Evolutionary conservation across 2,113 vertebrate genomes (phyloP), one percentile per base, ranked within the genome.

Genomic region (Phalacrocorax carbo): DNA sequence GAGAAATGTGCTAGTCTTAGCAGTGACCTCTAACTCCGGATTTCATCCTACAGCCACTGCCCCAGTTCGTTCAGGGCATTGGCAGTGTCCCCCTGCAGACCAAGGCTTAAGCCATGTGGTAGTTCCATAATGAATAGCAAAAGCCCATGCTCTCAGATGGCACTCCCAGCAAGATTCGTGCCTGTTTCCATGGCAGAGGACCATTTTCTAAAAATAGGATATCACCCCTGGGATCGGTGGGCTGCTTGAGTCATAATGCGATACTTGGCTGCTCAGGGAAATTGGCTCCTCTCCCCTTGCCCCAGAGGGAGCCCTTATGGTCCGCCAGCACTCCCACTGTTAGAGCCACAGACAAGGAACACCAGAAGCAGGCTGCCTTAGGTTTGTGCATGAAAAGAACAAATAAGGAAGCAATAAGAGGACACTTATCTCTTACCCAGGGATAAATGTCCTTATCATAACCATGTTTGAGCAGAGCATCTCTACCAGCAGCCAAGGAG

Each of bases 61-160:
- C 23, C 23, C 0, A 0, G 16, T 9, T 57, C 3, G 25, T 15
- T 10, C 2, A 0, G 38, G 44, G n/a, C 6, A 3, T 4, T 3
- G 48, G 40, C 5, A 32, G n/a, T 1, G 6, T 2, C 8, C 13
- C 3, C 10, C 32, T 2, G 21, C 70, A 38, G 55, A 36, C 7
- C 42, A 20, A 13, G 49, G 48, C 22, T 48, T 15, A 11, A 11
- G 21, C 42, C 49, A 3, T 29, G 55, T 2, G 5, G 27, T 13
- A 7, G 27, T 13, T 42, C 54, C 52, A 19, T 1, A 7, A 17
- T 0, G 14, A 51, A 52, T 0, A 29, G 13, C 61, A 40, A 29
- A 26, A 38, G 15, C 75, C 44, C 38, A 1, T 10, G 11, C 46
- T 70, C n/a, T 64, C 36, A 9, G 55, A 9, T 3, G 44, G n/a